Percentiles rank a stretch among this genome's conserved stretches.
Conservation (phyloP, 1,140 invertebrate genomes). For the Littorina saxatilis region DNA sequence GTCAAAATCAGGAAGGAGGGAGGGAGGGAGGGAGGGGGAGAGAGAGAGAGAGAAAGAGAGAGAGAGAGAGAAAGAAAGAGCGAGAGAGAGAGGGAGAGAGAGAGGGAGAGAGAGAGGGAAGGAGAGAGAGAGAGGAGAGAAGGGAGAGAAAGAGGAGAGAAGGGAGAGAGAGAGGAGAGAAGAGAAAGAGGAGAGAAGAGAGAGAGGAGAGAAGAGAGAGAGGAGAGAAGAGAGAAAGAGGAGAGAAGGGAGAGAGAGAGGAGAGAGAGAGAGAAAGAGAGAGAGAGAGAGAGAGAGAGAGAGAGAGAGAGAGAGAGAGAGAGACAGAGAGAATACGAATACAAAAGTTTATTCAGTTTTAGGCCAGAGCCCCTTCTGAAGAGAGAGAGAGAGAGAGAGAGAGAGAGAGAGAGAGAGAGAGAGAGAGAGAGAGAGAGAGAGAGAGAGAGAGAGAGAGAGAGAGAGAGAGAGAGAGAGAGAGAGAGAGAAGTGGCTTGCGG, state of each 20-base stretch:
- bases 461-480: background rate
- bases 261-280: background rate
- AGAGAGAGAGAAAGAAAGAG: too few species aligned
- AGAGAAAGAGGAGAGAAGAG: background rate
- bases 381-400: background rate
- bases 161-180: too few species aligned
- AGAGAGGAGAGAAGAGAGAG: background rate
- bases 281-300: background rate
- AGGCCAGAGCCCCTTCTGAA: too few species aligned
- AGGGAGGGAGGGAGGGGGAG: too few species aligned
- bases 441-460: background rate
- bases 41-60: too few species aligned
- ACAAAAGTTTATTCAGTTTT: too few species aligned
- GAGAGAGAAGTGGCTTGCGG: constrained; percentile 16
- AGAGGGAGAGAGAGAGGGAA: too few species aligned
- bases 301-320: background rate
- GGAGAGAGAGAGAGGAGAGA: too few species aligned
- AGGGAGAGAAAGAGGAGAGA: too few species aligned
- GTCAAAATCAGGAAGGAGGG: too few species aligned
- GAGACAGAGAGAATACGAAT: background rate
- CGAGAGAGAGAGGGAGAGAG: too few species aligned
- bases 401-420: constrained; percentile 1
- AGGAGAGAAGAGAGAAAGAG: background rate
- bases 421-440: constrained; percentile 14
- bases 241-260: background rate